A percentile compares a stretch with the other conserved stretches of the same genome.
phyloP scores from a whole-genome alignment of 2,113 vertebrate species.

The Rhodinocichla rosea region DNA sequence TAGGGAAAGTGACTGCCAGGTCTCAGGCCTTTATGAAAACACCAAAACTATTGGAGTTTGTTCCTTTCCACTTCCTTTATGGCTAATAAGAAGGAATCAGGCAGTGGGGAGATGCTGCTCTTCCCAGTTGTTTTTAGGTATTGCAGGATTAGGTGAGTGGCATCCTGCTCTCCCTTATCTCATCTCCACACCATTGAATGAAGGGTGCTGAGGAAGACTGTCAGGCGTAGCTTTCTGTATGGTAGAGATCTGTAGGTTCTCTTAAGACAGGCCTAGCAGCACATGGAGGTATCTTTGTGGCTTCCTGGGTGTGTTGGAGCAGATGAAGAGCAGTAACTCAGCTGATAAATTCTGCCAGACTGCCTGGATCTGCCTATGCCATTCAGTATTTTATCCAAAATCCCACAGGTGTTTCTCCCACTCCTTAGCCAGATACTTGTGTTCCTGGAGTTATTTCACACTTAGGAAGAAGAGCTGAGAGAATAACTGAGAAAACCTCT shows the following conservation, averaged over 20 bases:
- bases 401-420: background rate
- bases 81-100: background rate
- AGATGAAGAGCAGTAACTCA: background rate
- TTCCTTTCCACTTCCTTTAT: background rate
- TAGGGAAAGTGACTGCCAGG: background rate
- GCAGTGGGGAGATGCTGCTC: background rate
- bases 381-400: background rate
- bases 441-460: background rate
- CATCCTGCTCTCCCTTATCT: background rate
- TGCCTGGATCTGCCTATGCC: background rate
- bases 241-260: background rate
- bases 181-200: background rate
- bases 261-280: background rate
- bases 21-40: background rate
- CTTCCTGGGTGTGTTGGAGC: background rate
- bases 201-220: background rate
- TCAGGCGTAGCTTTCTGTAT: background rate
- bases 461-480: background rate
- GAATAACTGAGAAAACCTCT: background rate
- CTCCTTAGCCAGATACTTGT: background rate
- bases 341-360: background rate
- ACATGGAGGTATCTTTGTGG: background rate
- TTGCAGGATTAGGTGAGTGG: background rate
- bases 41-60: background rate
- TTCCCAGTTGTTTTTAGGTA: background rate